Evolutionary conservation across 2,888 invertebrate genomes (phyloP), one percentile per base, ranked within the genome.

Genomic region (Caenorhabditis parvicauda): DNA sequence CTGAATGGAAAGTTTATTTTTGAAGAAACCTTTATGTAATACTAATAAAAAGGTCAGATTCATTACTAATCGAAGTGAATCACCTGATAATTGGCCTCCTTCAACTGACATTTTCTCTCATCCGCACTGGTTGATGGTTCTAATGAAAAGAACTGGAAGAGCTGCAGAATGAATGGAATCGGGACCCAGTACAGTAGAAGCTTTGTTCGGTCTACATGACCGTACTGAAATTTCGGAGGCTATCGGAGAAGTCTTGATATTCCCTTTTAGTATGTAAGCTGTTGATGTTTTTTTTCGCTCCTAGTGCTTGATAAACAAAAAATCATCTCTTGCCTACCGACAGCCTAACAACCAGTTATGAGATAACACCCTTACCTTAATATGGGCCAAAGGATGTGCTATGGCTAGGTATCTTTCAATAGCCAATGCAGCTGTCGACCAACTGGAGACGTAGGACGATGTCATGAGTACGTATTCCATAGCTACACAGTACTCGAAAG

Each of bases 371-470:
- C 47, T 4, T 27, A 77, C 77, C 58, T 73, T 69, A 43, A 79
- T 71, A 50, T 77, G 75, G 24, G 69, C 58, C 28, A 79, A 52
- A 7, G 79, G 79, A 56, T 79, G 76, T 17, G 74, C 75, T 24
- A 79, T 74, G 4, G 79, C 79, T 27, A 79, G 56, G 54, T 78
- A 79, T 39, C 79, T 58, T 53, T 79, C 79, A 29, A 79, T 74
- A 21, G 79, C 80, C n/a, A 79, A 59, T 6, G 78, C 78, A 5
- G 76, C 76, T 17, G 78, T 77, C 5, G 77, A 66, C 79, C 79
- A 79, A 49, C 74, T 72, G 29, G 75, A 75, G 29, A 79, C 67
- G 56, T 78, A 79, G 3, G 75, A 75, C 5, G 76, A 65, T 1
- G 72, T 70, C 74, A 75, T 76, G 21, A 79, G 58, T 17, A 79